Evolutionary conservation across 2,797 vertebrate species (phyloP).

Genomic region (Myripristis jacobus): DNA sequence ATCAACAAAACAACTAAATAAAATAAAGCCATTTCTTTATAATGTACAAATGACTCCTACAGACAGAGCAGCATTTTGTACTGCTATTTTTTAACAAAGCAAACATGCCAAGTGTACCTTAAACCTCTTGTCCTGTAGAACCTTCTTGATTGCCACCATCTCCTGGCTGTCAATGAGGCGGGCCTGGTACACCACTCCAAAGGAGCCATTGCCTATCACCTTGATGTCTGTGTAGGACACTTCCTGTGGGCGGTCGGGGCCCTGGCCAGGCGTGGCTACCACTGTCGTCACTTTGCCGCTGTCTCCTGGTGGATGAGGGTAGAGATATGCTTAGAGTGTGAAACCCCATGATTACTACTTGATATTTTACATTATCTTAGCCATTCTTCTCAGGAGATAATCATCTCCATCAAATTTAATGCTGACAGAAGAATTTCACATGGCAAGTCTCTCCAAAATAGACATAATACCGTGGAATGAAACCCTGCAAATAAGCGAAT

Average conservation of each 20-base stretch:
- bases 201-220: slow-evolving; percentile 95
- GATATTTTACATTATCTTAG: no score
- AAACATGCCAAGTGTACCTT: slow-evolving; percentile 80
- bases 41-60: background rate
- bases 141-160: slow-evolving; percentile 96
- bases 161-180: slow-evolving; percentile 92
- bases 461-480: no score
- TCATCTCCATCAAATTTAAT: background rate
- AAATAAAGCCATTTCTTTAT: background rate
- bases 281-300: slow-evolving; percentile 94
- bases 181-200: slow-evolving; percentile 94
- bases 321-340: background rate
- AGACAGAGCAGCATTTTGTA: background rate
- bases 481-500: background rate
- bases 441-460: no score
- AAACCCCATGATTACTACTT: background rate
- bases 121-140: slow-evolving; percentile 95
- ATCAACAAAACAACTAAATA: background rate
- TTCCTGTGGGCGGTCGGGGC: slow-evolving; percentile 91
- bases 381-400: no score
- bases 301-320: slow-evolving; percentile 83
- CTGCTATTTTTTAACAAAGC: background rate
- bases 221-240: slow-evolving; percentile 97
- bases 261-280: slow-evolving; percentile 92
- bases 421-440: background rate